phyloP scores from a whole-genome alignment of 2,113 vertebrate species.

The Chloropsis cyanopogon region DNA sequence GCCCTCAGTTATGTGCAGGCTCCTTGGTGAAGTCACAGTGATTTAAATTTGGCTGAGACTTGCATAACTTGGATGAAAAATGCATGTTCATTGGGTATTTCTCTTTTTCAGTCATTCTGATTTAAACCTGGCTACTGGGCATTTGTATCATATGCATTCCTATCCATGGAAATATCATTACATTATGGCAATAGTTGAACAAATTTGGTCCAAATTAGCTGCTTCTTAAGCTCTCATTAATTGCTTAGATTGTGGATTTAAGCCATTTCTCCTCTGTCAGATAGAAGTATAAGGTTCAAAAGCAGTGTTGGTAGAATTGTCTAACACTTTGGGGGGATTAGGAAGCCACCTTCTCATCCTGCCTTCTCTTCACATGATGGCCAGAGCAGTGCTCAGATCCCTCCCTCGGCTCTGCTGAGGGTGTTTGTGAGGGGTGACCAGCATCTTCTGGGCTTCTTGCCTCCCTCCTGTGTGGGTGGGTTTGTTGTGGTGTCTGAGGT shows the following conservation, averaged over 20 bases:
- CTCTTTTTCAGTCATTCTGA: not conserved
- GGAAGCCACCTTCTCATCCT: not conserved
- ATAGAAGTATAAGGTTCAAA: not conserved
- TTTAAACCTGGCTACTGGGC: not conserved
- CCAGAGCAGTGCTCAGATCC: not conserved
- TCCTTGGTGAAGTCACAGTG: not conserved
- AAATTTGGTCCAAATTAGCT: not conserved
- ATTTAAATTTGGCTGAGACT: not conserved
- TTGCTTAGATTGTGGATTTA: not conserved
- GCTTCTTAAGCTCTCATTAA: not conserved
- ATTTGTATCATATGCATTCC: not conserved
- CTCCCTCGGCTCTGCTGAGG: not conserved
- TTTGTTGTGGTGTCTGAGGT: not conserved
- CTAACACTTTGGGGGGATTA: not conserved
- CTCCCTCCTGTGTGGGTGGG: fast-evolving
- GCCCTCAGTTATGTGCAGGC: not conserved
- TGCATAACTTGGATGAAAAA: not conserved
- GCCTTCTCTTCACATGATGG: fast-evolving
- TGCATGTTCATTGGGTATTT: not conserved
- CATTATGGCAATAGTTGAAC: not conserved
- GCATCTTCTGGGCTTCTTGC: not conserved
- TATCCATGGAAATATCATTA: not conserved
- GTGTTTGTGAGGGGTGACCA: not conserved
- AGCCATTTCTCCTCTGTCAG: not conserved
- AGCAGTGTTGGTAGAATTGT: not conserved